Conservation (phyloP, 2,113 vertebrate species). For the Suricata suricatta region DNA sequence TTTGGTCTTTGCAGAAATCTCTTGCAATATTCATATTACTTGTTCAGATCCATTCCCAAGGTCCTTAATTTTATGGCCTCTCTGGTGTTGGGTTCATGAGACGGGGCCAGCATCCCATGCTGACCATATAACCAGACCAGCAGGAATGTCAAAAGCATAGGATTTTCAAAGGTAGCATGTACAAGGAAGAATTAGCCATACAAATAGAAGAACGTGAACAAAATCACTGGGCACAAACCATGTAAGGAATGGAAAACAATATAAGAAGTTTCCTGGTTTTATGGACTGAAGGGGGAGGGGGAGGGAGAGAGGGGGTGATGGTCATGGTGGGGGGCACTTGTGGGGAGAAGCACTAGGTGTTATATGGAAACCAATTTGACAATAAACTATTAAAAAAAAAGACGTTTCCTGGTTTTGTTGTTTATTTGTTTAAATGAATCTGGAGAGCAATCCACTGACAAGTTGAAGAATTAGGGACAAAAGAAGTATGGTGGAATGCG, state of each 20-base stretch:
- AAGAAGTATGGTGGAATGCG: accelerated
- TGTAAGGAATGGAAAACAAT: accelerated
- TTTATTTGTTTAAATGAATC: not conserved
- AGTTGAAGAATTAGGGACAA: not conserved
- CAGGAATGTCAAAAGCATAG: not conserved
- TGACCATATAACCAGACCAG: not conserved
- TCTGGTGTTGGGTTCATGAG: not conserved
- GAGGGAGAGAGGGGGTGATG: too few species aligned
- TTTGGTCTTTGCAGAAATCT: not conserved
- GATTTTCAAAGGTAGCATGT: not conserved
- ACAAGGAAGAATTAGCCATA: not conserved
- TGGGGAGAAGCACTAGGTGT: too few species aligned
- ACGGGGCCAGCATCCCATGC: not conserved
- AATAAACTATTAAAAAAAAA: not conserved
- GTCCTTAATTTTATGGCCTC: not conserved
- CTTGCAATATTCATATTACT: not conserved
- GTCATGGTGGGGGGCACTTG: too few species aligned
- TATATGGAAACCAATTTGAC: too few species aligned
- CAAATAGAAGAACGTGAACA: too few species aligned
- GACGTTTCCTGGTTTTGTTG: not conserved
- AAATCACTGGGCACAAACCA: not conserved
- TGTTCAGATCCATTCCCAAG: not conserved
- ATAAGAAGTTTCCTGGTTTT: not conserved
- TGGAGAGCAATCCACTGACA: not conserved
- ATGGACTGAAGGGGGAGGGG: too few species aligned